phyloP scores from a whole-genome alignment of 2,888 invertebrate genomes.

The Pristionchus entomophagus region DNA sequence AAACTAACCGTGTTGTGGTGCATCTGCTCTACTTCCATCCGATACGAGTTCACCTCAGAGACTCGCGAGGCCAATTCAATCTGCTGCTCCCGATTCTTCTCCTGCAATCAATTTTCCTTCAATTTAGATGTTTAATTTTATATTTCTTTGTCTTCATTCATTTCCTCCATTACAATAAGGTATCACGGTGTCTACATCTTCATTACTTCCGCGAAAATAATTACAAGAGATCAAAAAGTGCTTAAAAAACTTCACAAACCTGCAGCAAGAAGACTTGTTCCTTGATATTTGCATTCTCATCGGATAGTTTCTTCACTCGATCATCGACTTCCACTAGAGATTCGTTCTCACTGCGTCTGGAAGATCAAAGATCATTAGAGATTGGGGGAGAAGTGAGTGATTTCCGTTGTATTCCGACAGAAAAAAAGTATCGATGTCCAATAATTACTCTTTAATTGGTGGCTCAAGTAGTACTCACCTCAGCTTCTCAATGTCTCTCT shows the following conservation, averaged over 20 bases:
- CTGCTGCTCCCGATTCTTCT: constrained; percentile 68
- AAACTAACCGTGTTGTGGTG: constrained; percentile 64
- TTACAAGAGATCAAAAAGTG: neutral
- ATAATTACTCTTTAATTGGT: too few relatives aligned
- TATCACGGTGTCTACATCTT: too few relatives aligned
- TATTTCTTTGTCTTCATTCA: neutral
- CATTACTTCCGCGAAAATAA: too few relatives aligned
- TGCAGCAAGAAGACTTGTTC: constrained; percentile 67
- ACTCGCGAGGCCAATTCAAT: constrained; percentile 60
- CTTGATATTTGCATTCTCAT: constrained; percentile 70
- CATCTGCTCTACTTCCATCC: constrained; percentile 69
- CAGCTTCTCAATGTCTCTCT: constrained; percentile 68
- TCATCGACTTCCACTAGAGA: constrained; percentile 64
- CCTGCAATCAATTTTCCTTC: constrained; percentile 63
- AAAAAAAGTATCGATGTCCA: too few relatives aligned
- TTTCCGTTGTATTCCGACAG: too few relatives aligned
- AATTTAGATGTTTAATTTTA: too few relatives aligned
- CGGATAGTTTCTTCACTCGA: constrained; percentile 64
- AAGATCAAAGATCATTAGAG: neutral
- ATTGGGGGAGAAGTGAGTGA: too few relatives aligned
- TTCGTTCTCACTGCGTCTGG: constrained; percentile 59
- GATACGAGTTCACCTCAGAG: constrained; percentile 65
- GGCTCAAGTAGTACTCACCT: constrained; percentile 51
- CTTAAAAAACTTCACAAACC: neutral
- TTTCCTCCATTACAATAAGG: neutral